phyloP scores from a whole-genome alignment of 2,797 vertebrate genomes.

The Tokudaia muenninki region DNA sequence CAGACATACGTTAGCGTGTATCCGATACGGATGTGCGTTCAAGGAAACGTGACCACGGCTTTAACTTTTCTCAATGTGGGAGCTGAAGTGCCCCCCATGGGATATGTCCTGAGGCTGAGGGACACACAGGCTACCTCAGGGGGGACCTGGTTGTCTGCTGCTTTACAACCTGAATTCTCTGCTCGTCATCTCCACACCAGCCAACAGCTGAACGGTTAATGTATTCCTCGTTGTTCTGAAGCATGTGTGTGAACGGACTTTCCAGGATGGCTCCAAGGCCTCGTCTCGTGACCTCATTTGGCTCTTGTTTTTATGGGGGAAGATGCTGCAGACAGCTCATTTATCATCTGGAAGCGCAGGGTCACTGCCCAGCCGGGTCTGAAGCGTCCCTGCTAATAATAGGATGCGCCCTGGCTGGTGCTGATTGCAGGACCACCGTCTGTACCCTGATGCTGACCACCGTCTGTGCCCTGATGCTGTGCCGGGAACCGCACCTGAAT shows the following conservation, averaged over 20 bases:
- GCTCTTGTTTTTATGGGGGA: neutral
- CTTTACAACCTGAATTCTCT: neutral
- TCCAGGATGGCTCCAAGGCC: neutral
- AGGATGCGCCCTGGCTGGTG: neutral
- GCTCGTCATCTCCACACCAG: neutral
- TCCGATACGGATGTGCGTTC: neutral
- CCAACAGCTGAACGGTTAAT: neutral
- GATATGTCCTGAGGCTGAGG: neutral
- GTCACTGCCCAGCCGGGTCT: neutral
- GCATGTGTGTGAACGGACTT: neutral
- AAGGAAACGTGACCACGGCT: neutral
- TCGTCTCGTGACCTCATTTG: neutral
- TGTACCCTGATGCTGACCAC: too few relatives aligned
- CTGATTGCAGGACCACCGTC: rapidly evolving
- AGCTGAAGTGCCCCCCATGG: neutral
- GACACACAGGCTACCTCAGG: neutral
- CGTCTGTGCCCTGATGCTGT: rapidly evolving
- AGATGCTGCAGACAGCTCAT: neutral
- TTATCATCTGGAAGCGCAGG: neutral
- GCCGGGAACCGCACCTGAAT: neutral
- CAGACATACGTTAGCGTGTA: rapidly evolving
- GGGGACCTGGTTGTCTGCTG: neutral
- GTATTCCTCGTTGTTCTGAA: conserved; percentile 5
- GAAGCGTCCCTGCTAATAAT: neutral
- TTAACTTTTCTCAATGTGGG: neutral